These are phyloP conservation scores for Anastatus disparis DNA, from an alignment of 1,140 invertebrate genomes.

Conservation along the genomic window DNA sequence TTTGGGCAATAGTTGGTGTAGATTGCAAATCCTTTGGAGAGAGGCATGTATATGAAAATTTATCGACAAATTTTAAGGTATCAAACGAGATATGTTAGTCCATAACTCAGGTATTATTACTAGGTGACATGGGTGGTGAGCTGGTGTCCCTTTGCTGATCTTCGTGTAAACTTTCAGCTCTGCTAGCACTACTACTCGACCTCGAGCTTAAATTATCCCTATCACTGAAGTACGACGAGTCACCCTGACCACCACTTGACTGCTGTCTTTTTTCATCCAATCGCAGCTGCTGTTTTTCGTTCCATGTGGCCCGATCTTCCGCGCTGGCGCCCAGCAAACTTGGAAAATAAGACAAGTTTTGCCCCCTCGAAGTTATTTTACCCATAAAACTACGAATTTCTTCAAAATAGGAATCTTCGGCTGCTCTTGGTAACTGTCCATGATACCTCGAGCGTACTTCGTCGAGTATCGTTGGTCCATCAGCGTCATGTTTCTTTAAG, in stretches of 20 bases:
- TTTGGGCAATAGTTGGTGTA: no score
- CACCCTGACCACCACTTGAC: constrained; percentile 45
- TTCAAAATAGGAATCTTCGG: constrained; percentile 89
- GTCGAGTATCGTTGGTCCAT: constrained; percentile 79
- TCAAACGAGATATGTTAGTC: no score
- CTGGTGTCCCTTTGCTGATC: constrained; percentile 56
- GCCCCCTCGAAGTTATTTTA: constrained; percentile 77
- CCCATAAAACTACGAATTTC: constrained; percentile 95
- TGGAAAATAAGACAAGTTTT: constrained; percentile 63
- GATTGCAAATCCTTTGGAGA: no score
- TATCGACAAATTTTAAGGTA: no score
- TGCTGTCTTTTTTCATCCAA: constrained; percentile 61
- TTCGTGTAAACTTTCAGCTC: constrained; percentile 61
- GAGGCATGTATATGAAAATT: no score
- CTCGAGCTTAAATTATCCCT: constrained; percentile 69
- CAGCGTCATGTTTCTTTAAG: constrained; percentile 97
- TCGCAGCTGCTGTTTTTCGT: constrained; percentile 61
- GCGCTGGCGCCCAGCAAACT: constrained; percentile 56
- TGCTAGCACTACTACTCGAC: constrained; percentile 66
- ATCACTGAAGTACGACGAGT: constrained; percentile 70
- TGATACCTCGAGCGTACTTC: constrained; percentile 66
- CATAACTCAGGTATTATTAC: constrained; percentile 60
- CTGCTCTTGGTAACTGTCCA: constrained; percentile 59
- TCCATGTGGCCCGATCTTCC: constrained; percentile 46
- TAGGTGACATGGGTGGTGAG: constrained; percentile 58